phyloP scores from a whole-genome alignment of 2,113 vertebrate genomes.

The Clarias gariepinus region DNA sequence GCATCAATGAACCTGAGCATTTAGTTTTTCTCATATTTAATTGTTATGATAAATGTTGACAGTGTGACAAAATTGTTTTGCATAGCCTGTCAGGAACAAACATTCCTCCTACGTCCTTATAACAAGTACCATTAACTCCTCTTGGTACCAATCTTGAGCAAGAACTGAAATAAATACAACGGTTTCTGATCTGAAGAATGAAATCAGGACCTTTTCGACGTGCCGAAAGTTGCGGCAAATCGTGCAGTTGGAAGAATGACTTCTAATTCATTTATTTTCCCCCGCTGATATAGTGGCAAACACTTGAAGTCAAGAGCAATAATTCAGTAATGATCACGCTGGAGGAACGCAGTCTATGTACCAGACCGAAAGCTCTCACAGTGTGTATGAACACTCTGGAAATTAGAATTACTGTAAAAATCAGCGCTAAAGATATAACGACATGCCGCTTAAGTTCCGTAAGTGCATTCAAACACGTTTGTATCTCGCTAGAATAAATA shows the following conservation, averaged over 20 bases:
- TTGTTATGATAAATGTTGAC: background rate
- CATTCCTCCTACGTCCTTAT: background rate
- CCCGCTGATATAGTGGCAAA: conserved; percentile 10
- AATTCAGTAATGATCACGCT: conserved; percentile 13
- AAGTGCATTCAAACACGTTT: background rate
- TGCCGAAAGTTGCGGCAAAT: background rate
- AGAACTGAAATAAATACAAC: background rate
- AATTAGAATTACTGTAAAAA: conserved; percentile 11
- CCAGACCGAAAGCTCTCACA: background rate
- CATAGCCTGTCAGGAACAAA: background rate
- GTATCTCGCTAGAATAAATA: background rate
- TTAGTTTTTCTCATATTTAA: background rate
- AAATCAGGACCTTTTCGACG: background rate
- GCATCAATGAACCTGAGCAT: background rate
- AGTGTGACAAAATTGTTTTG: background rate
- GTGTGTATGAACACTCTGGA: background rate
- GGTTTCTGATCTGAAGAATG: background rate
- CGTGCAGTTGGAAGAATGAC: background rate
- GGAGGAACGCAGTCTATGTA: background rate
- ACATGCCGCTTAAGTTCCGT: background rate
- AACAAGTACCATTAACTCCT: background rate
- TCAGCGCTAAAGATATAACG: background rate
- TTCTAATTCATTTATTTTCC: background rate
- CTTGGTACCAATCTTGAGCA: background rate
- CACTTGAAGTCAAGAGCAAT: conserved; percentile 29